phyloP scores from a whole-genome alignment of 1,140 invertebrate species.

The Micrasema longulum region DNA sequence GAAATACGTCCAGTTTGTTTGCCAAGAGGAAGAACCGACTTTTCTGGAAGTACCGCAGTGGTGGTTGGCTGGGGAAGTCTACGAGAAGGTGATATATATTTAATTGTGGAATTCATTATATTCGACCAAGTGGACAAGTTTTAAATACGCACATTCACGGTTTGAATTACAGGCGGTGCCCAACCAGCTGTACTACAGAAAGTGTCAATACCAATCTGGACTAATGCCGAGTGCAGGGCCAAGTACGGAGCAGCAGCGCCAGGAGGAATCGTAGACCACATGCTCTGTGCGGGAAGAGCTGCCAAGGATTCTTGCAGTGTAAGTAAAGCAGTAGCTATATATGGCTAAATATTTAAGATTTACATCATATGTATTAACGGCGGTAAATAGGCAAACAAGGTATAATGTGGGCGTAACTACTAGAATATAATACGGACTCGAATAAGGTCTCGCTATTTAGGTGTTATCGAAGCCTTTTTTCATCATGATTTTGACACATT shows the following conservation, averaged over 20 bases:
- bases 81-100: conserved; percentile 82
- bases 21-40: conserved; percentile 72
- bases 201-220: conserved; percentile 87
- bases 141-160: too few relatives aligned
- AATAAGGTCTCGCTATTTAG: too few relatives aligned
- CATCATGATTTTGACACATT: too few relatives aligned
- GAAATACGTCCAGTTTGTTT: conserved; percentile 87
- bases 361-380: too few relatives aligned
- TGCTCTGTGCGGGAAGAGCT: conserved; percentile 86
- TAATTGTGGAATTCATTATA: too few relatives aligned
- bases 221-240: conserved; percentile 79
- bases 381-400: too few relatives aligned
- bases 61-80: conserved; percentile 89
- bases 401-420: too few relatives aligned
- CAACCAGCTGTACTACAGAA: conserved; percentile 85
- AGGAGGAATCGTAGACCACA: conserved; percentile 87
- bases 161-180: conserved; percentile 77
- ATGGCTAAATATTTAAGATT: neutral
- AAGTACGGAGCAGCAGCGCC: conserved; percentile 89
- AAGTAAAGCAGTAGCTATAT: conserved; percentile 61
- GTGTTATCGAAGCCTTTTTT: too few relatives aligned
- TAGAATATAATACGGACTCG: too few relatives aligned
- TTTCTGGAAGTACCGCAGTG: conserved; percentile 77
- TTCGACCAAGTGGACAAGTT: too few relatives aligned
- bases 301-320: conserved; percentile 90